Percentiles rank a stretch among this genome's conserved stretches.
These are phyloP conservation scores for Corella eumyota DNA, from an alignment of 23 tunicate genomes.

Conservation along the genomic window DNA sequence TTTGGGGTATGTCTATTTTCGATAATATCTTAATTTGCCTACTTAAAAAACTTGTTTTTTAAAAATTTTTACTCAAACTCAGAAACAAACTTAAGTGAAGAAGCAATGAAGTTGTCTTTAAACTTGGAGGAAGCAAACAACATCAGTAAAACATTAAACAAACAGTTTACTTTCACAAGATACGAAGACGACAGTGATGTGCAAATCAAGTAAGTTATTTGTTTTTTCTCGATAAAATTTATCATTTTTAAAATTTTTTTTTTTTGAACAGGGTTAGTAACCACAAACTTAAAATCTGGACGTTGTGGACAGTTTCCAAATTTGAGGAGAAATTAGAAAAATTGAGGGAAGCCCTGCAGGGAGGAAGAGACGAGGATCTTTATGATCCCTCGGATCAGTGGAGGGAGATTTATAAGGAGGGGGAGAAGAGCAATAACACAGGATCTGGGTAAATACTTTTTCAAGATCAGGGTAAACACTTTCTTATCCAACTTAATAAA, in stretches of 20 bases:
- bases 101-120: too few relatives aligned
- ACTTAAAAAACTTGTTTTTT: too few relatives aligned
- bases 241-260: not conserved
- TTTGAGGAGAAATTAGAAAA: conserved; percentile 56
- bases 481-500: too few relatives aligned
- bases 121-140: conserved; percentile 72
- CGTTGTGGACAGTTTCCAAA: conserved; percentile 69
- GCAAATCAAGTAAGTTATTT: conserved; percentile 12
- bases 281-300: conserved; percentile 57
- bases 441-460: conserved; percentile 2
- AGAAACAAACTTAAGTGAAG: too few relatives aligned
- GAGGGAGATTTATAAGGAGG: conserved; percentile 37
- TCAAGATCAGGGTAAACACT: too few relatives aligned
- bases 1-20: too few relatives aligned
- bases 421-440: not conserved
- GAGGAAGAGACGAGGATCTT: conserved; percentile 23
- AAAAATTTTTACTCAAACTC: too few relatives aligned
- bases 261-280: conserved; percentile 35
- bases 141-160: conserved; percentile 29
- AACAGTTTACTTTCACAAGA: conserved; percentile 27
- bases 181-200: conserved; percentile 24
- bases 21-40: too few relatives aligned
- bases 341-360: conserved; percentile 33
- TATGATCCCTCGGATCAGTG: conserved; percentile 66
- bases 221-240: not conserved